Evolutionary conservation across 2,797 vertebrate genomes (phyloP), one percentile per base, ranked within the genome.

Genomic region (Microctenopoma steveboyesi): DNA sequence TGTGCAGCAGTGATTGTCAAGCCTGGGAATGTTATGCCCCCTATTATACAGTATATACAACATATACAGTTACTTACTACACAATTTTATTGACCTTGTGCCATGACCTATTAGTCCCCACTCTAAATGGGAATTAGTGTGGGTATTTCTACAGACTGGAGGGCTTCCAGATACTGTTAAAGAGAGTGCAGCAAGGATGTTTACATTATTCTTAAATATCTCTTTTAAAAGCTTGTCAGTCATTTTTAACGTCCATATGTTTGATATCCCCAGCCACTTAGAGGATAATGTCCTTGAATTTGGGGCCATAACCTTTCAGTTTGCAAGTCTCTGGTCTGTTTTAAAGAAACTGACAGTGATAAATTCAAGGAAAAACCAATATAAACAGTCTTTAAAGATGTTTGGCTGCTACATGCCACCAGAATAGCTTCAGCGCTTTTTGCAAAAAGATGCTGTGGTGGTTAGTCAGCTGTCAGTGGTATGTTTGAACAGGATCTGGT

Each of bases 11-110:
- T 40, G 12, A 64, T 5, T 11, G 11, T 42, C 13, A 46, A 48
- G 39, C 1, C 39, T 55, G 50, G 13, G 53, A 72, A 69, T 60
- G 37, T 43, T n/a, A 35, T 16, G n/a, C 13, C 35, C 42, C 27
- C 42, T 27, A 69, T 64, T 62, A 25, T 49, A 60, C 16, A 59
- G 14, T 10, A 49, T 14, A 51, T 61, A 27, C 52, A 60, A 53
- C 50, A 42, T 63, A 65, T 73, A 52, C 15, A 52, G 69, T 63
- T 37, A 28, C n/a, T 9, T 14, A 4, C 2, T 5, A n/a, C n/a
- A 58, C 51, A 51, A 46, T 35, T 0, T 39, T 39, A 39, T 11
- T 39, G 10, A 12, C 37, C 37, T 12, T 12, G 11, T 39, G 4
- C 6, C 5, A 2, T 35, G 37, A 39, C 12, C 16, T 30, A 30